Evolutionary conservation across 2,888 invertebrate genomes (phyloP).

Genomic region (Shargacucullia verbasci): DNA sequence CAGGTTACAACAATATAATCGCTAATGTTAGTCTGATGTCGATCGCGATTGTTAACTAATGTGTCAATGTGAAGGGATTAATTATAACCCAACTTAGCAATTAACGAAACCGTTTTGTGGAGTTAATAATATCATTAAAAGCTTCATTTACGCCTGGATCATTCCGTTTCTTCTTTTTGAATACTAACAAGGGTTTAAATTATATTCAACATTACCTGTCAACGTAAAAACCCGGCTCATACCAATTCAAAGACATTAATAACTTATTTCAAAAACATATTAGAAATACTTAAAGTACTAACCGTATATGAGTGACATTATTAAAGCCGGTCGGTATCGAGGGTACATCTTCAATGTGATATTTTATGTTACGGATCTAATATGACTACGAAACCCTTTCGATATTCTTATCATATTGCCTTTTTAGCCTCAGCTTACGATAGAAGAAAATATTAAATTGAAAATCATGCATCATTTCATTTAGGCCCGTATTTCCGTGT

Average conservation of each 20-base stretch:
- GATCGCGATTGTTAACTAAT: slow-evolving; percentile 16
- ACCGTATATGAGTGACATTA: background rate
- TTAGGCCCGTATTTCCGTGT: slow-evolving; percentile 17
- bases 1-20: slow-evolving; percentile 45
- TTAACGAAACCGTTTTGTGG: background rate
- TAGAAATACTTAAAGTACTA: too few species aligned
- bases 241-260: too few species aligned
- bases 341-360: slow-evolving; percentile 4
- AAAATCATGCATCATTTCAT: slow-evolving; percentile 9
- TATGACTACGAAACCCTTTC: slow-evolving; percentile 12
- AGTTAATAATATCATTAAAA: slow-evolving; percentile 17
- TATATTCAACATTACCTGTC: too few species aligned
- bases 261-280: too few species aligned
- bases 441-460: slow-evolving; percentile 21
- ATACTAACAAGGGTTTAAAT: too few species aligned
- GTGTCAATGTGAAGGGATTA: slow-evolving; percentile 6
- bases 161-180: too few species aligned
- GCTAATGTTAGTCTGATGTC: slow-evolving; percentile 25
- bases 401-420: slow-evolving; percentile 18
- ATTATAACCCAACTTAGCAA: slow-evolving; percentile 1
- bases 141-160: too few species aligned
- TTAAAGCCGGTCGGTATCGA: background rate
- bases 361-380: slow-evolving; percentile 13
- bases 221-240: too few species aligned
- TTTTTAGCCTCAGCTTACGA: slow-evolving; percentile 3